A percentile compares a stretch with the other conserved stretches of the same genome.
These are phyloP conservation scores for Cyprinella venusta DNA, from an alignment of 2,797 vertebrate species.

Conservation along the genomic window DNA sequence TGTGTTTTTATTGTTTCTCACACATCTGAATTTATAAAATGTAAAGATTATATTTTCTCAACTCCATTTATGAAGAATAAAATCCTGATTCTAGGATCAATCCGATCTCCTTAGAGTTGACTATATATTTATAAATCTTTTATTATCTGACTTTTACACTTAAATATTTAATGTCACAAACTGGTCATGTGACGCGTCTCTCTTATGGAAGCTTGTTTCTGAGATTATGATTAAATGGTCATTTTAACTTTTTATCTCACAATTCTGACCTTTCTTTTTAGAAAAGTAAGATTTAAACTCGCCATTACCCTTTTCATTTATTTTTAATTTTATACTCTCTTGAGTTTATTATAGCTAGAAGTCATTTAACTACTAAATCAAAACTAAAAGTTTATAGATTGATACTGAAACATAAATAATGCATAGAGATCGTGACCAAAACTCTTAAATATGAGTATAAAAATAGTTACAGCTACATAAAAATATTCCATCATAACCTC, in stretches of 20 bases:
- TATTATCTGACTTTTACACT: background rate
- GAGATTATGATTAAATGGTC: background rate
- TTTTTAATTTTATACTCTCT: background rate
- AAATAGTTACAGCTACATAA: constrained; percentile 70
- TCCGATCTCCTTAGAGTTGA: background rate
- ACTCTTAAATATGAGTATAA: constrained; percentile 68
- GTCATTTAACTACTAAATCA: too few relatives aligned
- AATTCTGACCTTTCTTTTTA: background rate
- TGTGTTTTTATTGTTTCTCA: background rate
- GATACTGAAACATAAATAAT: constrained; percentile 22
- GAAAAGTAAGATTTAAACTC: background rate
- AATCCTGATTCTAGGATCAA: background rate
- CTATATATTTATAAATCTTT: background rate
- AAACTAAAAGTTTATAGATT: constrained; percentile 4
- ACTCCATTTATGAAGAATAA: background rate
- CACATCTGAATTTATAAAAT: background rate
- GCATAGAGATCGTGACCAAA: constrained; percentile 42
- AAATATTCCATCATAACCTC: constrained; percentile 50
- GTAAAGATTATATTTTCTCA: background rate
- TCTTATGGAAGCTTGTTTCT: background rate
- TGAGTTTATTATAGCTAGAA: constrained; percentile 19
- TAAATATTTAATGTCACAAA: background rate
- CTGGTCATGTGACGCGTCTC: background rate
- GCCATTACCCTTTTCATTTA: background rate
- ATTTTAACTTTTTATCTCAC: background rate